phyloP scores from a whole-genome alignment of 2,113 vertebrate species.

The Lota lota region DNA sequence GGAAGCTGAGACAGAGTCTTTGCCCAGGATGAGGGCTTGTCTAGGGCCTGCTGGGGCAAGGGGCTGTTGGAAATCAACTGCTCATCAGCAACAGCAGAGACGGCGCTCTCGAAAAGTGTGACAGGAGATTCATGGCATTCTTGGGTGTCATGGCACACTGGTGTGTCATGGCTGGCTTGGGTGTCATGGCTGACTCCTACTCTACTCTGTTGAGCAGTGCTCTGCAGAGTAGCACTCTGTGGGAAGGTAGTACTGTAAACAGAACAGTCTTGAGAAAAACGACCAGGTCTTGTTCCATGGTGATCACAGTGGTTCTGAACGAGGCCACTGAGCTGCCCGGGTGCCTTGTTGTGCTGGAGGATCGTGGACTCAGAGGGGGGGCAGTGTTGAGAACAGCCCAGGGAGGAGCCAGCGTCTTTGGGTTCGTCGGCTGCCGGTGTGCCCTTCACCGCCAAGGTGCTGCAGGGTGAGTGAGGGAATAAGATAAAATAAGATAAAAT shows the following conservation, averaged over 20 bases:
- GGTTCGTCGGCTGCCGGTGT: constrained; percentile 5
- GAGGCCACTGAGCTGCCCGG: not conserved
- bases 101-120: not conserved
- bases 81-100: not conserved
- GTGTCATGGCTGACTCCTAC: not conserved
- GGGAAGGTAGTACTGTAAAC: not conserved
- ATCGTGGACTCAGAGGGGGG: not conserved
- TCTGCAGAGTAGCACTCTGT: not conserved
- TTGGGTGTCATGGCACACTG: too few species aligned
- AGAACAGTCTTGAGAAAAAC: not conserved
- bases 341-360: not conserved
- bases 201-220: not conserved
- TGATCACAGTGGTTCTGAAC: not conserved
- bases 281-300: not conserved
- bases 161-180: not conserved
- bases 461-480: constrained; percentile 49
- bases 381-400: not conserved
- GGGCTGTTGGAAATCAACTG: not conserved
- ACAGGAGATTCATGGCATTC: not conserved
- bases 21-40: constrained; percentile 69
- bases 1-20: constrained; percentile 46
- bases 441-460: constrained; percentile 52
- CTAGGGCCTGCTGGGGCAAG: not conserved
- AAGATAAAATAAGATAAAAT: constrained; percentile 45
- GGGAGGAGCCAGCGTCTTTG: not conserved